Conservation (phyloP, 1,140 invertebrate genomes). For the Saccostrea echinata region DNA sequence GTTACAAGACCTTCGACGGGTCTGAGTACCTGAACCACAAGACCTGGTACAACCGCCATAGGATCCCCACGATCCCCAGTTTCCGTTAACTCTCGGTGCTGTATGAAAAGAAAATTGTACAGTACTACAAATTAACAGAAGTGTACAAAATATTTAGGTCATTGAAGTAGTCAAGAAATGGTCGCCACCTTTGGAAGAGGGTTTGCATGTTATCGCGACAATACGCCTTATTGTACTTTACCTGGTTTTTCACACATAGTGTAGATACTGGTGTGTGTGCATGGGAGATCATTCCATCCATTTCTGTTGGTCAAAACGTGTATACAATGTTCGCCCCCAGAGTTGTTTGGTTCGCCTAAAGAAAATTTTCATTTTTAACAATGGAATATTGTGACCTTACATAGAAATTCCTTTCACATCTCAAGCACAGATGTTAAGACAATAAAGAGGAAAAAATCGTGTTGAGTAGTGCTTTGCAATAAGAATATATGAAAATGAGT, state of each 20-base stretch:
- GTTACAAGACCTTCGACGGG: constrained; percentile 59
- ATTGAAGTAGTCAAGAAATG: no score
- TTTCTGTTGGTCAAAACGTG: background rate
- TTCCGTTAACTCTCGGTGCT: constrained; percentile 35
- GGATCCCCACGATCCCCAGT: constrained; percentile 67
- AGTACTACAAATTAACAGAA: no score
- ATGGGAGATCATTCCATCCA: background rate
- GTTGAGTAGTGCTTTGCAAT: no score
- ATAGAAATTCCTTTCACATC: no score
- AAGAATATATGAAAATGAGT: no score
- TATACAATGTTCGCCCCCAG: constrained; percentile 17
- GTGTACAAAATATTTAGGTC: no score
- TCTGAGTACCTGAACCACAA: constrained; percentile 62
- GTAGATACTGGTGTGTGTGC: constrained; percentile 7
- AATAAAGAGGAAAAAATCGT: no score
- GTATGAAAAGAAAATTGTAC: background rate
- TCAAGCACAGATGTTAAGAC: no score
- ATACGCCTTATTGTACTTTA: background rate
- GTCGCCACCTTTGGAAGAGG: no score
- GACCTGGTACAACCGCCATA: constrained; percentile 64
- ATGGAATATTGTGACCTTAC: no score
- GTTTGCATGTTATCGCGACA: background rate
- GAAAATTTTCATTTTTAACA: no score
- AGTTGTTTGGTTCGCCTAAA: background rate
- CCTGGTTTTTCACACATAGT: constrained; percentile 33